These are phyloP conservation scores for Bergia puertoricense DNA, from an alignment of 92 coral and sea anemone genomes.

Conservation along the genomic window DNA sequence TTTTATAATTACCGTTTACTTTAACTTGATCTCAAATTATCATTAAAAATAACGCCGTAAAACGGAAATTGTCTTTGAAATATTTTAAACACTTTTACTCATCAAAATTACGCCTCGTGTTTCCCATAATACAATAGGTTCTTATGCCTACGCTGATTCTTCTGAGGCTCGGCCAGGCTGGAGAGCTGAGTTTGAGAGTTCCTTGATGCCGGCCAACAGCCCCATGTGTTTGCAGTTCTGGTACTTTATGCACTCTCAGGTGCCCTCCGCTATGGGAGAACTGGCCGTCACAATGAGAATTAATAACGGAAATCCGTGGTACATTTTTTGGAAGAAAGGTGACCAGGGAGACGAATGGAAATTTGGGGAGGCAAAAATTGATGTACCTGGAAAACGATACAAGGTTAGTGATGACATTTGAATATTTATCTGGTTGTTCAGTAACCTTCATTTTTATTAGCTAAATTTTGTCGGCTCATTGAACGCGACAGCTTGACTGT, in stretches of 20 bases:
- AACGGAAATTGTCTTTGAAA: too few species aligned
- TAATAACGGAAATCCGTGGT: conserved; percentile 10
- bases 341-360: conserved; percentile 34
- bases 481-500: too few species aligned
- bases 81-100: too few species aligned
- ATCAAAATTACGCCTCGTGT: too few species aligned
- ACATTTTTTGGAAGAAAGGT: neutral
- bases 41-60: too few species aligned
- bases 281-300: conserved; percentile 28
- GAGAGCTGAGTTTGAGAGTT: conserved; percentile 38
- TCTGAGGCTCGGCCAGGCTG: conserved; percentile 7
- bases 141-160: conserved; percentile 27
- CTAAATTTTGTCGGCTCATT: too few species aligned
- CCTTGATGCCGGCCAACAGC: conserved; percentile 35
- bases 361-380: conserved; percentile 26
- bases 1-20: too few species aligned
- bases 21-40: too few species aligned
- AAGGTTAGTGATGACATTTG: neutral
- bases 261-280: conserved; percentile 10
- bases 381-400: conserved; percentile 21
- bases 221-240: conserved; percentile 38
- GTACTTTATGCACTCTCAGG: conserved; percentile 31
- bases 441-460: neutral
- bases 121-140: conserved; percentile 1
- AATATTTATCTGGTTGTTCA: neutral